Conservation (phyloP, 2,888 invertebrate species). For the Melanostoma mellinum region DNA sequence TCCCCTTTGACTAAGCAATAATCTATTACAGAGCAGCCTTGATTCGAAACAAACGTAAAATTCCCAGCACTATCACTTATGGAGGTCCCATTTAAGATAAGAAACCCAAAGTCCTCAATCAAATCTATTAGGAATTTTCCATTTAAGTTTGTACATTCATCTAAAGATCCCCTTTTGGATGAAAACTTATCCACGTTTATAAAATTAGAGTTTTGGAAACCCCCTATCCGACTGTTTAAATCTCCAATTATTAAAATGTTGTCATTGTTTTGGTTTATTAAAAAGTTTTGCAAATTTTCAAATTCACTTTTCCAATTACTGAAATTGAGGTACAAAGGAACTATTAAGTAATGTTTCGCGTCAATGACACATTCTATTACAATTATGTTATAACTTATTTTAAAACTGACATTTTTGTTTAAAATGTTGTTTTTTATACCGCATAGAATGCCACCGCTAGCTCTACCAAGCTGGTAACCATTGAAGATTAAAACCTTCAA, state of each 20-base stretch:
- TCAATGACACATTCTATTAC: not conserved
- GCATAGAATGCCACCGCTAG: not conserved
- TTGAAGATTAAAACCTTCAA: not conserved
- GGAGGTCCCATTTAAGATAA: not conserved
- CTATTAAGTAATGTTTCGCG: not conserved
- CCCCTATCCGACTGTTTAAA: not conserved
- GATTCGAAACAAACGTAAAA: not conserved
- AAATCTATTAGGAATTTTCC: not conserved
- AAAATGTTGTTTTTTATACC: not conserved
- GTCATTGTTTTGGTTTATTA: too few species aligned
- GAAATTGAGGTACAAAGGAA: not conserved
- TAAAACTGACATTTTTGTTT: not conserved
- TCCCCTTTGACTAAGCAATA: too few species aligned
- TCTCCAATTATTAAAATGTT: too few species aligned
- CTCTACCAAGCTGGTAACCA: not conserved
- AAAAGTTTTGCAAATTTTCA: not conserved
- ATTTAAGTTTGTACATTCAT: not conserved
- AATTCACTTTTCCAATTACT: not conserved
- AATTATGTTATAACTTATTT: not conserved
- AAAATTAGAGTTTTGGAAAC: not conserved
- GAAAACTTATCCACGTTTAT: not conserved
- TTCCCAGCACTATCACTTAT: not conserved
- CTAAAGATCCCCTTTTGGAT: not conserved
- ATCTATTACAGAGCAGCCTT: too few species aligned
- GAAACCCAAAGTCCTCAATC: slow-evolving; percentile 1